These are phyloP conservation scores for Hemibagrus wyckioides DNA, from an alignment of 2,113 vertebrate species.

Conservation along the genomic window DNA sequence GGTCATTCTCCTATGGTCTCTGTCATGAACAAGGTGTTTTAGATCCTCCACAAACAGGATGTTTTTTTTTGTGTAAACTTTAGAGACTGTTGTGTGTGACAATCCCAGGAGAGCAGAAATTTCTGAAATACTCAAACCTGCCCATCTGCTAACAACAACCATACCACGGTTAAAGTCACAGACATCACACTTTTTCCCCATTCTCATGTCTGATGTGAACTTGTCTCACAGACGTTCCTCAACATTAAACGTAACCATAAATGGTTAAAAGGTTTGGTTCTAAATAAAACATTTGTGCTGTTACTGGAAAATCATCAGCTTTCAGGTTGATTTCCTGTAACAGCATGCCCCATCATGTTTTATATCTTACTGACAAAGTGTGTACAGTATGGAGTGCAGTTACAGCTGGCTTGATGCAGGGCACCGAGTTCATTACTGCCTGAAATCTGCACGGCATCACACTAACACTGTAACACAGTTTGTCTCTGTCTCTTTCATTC, in stretches of 20 bases:
- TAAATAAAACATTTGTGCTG: not conserved
- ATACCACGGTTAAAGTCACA: no score
- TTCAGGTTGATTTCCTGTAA: not conserved
- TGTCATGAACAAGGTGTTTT: no score
- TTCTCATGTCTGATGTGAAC: no score
- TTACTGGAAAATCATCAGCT: not conserved
- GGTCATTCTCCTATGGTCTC: no score
- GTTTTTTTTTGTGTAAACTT: no score
- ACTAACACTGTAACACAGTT: slow-evolving; percentile 2
- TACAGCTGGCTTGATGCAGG: not conserved
- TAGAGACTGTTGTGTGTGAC: no score
- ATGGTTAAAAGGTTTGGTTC: not conserved
- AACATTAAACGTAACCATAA: not conserved
- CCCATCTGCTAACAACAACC: no score
- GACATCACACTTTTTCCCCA: no score
- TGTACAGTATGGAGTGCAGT: not conserved
- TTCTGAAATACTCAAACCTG: no score
- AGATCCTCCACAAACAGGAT: no score
- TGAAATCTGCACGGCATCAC: slow-evolving; percentile 8
- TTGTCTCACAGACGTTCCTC: not conserved
- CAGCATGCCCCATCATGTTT: not conserved
- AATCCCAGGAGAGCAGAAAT: no score
- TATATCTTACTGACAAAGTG: not conserved
- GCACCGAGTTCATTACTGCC: slow-evolving; percentile 32
- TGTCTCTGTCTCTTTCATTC: not conserved